Base-by-base conservation (phyloP, 2,888 invertebrate species). In the Mimas tiliae region DNA sequence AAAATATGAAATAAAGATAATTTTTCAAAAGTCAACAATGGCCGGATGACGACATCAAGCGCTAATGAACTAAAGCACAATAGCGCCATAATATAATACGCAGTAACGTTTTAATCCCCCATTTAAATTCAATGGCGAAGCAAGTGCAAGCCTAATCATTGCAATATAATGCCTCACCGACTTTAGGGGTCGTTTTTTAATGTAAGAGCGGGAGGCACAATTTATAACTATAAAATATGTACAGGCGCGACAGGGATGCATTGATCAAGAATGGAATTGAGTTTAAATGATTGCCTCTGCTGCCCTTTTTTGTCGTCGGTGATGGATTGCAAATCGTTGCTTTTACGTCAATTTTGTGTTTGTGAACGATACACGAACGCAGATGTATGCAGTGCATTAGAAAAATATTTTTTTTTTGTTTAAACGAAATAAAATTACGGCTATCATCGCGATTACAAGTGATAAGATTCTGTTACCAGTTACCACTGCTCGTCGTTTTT, bases 61-160 rank as follows among this genome's bases (percentile, higher is more conserved):
- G 84, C 84, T 81, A 91, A 93, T 93, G 92, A 91, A 90, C 80
- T 83, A 82, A 80, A 75, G 74, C 82, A 93, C 90, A 93, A 92
- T 91, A 81, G 87, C 75, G 76, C 80, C 87, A 88, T 91, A 91
- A 93, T 91, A 91, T 90, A 90, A 89, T 82, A 85, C 86, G 77
- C 74, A 83, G 83, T 82, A 83, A 79, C 88, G 81, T 88, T 89
- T 87, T 92, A 92, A 93, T 93, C 92, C 91, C 90, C 91, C 83
- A 91, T 93, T 93, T 93, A 93, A 92, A 93, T 93, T 93, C 91
- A 93, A 93, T 93, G 86, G 87, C 82, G 81, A 74, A 79, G 92
- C 93, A 93, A 93, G 93, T 93, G 93, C 88, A 86, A 81, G 84
- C 81, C 89, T 93, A 93, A 93, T 93, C 93, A 93, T 93, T 89